Conservation (phyloP, 2,113 vertebrate genomes). For the Crotophaga sulcirostris region DNA sequence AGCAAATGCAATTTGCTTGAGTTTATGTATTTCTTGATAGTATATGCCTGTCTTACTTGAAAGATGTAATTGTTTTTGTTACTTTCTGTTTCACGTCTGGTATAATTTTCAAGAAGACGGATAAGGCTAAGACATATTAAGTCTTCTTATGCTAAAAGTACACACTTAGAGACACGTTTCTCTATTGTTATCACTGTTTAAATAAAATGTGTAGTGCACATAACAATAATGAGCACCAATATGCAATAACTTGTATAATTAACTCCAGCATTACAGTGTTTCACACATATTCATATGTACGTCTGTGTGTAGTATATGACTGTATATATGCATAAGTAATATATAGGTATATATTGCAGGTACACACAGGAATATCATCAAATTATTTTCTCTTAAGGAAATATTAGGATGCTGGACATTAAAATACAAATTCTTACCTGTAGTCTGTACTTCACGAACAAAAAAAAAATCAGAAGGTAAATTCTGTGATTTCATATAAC, state of each 20-base stretch:
- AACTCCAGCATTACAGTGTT: not conserved
- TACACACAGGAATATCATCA: not conserved
- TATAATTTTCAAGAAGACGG: conserved; percentile 22
- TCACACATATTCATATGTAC: not conserved
- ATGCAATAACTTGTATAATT: not conserved
- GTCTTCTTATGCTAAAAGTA: not conserved
- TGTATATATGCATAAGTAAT: not conserved
- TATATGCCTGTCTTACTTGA: conserved; percentile 15
- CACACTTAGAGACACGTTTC: not conserved
- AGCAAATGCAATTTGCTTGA: conserved; percentile 47
- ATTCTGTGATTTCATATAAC: not conserved
- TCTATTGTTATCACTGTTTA: not conserved
- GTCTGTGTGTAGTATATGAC: not conserved
- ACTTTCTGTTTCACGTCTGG: conserved; percentile 3
- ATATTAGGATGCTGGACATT: not conserved
- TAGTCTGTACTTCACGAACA: not conserved
- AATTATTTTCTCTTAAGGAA: not conserved
- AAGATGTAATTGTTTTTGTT: conserved; percentile 50
- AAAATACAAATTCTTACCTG: not conserved
- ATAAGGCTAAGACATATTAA: not conserved
- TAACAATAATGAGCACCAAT: not conserved
- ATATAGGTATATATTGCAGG: not conserved
- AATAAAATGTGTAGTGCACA: not conserved
- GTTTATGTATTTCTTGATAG: conserved; percentile 40
- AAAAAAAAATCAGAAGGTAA: not conserved